Percentiles rank a stretch among this genome's conserved stretches.
Conservation (phyloP, 2,797 vertebrate genomes). For the Brachyalestes nurse region DNA sequence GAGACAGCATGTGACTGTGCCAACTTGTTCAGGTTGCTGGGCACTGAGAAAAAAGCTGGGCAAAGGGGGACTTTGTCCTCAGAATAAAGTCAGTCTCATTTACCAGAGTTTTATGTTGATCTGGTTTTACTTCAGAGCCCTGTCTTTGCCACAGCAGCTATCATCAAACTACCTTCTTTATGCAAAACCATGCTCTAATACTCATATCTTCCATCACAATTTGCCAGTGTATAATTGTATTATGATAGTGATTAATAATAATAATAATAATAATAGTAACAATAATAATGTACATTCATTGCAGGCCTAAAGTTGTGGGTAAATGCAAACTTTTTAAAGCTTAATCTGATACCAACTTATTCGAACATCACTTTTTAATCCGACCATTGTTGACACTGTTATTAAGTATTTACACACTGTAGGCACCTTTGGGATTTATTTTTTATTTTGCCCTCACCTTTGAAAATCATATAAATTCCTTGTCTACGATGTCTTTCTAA, state of each 20-base stretch:
- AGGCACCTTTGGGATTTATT: too few species aligned
- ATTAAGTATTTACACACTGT: too few species aligned
- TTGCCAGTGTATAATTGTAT: neutral
- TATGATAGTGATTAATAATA: neutral
- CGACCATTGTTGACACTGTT: too few species aligned
- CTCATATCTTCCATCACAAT: neutral
- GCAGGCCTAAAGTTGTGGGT: too few species aligned
- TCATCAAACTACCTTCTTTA: neutral
- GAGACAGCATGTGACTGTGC: neutral
- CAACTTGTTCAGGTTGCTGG: neutral
- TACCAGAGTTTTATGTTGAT: neutral
- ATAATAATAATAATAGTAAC: neutral
- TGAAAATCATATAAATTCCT: too few species aligned
- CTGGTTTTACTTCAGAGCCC: neutral
- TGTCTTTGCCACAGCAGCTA: neutral
- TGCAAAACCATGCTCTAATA: neutral
- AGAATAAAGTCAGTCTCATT: constrained; percentile 5
- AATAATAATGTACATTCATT: too few species aligned
- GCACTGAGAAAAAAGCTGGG: neutral
- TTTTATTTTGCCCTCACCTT: too few species aligned
- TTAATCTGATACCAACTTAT: too few species aligned
- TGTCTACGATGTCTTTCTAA: too few species aligned
- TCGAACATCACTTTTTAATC: too few species aligned
- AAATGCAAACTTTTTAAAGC: too few species aligned
- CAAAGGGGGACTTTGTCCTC: neutral